Base-by-base conservation (phyloP, 1,140 invertebrate species). In the Ephestia elutella region DNA sequence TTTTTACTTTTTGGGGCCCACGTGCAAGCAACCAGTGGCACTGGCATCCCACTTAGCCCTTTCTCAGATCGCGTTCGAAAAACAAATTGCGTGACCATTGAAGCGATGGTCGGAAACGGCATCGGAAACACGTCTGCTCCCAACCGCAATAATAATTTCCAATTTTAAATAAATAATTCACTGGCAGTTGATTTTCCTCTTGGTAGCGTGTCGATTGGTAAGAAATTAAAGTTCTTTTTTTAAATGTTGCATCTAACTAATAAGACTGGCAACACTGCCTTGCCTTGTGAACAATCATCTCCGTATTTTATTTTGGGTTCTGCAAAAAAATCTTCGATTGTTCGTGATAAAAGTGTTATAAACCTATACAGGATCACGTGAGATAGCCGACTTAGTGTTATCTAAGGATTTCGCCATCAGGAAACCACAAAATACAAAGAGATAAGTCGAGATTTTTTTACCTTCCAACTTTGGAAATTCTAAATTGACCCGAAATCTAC, bases 101-200 rank as follows among this genome's bases (percentile, higher is more conserved):
- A 54, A 67, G 66, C 63, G 59, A 66, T 66, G 63, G 78, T 86
- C 80, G 85, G 82, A 86, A 85, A 72, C 81, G 70, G 70, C 72
- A 66, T 78, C 75, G 80, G 83, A 87, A 81, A 84, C 82, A 82
- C 81, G 83, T 86, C 81, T 80, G 72, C 70, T 73, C 70, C 70
- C 85, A 82, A 88, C 83, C 82, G 77, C 85, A 85, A 77, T 68
- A 80, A 78, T 77, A 79, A 80, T 84, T 76, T 83, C 67, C 75
- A 86, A 86, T 86, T 82, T 87, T 69, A 59, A 76, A 78, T 76
- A 77, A 77, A 77, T 80, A 75, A 76, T 75, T 74, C 70, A 71
- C 61, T 68, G 71, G 76, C 78, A 73, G 72, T 65, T 71, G 57
- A 65, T 65, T 68, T 62, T 64, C 62, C 71, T 73, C 62, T 57